phyloP scores from a whole-genome alignment of 1,140 invertebrate species.

The Orius laevigatus region DNA sequence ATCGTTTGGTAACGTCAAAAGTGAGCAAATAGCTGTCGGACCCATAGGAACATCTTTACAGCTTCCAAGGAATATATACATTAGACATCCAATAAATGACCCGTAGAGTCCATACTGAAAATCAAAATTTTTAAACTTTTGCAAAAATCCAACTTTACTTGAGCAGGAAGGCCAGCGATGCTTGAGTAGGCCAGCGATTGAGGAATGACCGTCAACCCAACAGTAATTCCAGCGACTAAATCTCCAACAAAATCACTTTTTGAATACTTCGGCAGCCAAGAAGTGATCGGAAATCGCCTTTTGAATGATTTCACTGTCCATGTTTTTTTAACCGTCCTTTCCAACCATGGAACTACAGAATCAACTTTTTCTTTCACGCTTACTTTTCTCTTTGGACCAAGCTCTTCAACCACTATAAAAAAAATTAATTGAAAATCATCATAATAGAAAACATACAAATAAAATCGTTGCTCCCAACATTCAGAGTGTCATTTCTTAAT shows the following conservation, averaged over 20 bases:
- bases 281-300: slow-evolving; percentile 49
- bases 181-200: slow-evolving; percentile 69
- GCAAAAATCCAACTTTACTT: slow-evolving; percentile 29
- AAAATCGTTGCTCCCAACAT: slow-evolving; percentile 17
- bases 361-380: slow-evolving; percentile 23
- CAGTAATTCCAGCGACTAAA: slow-evolving; percentile 68
- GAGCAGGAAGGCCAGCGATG: slow-evolving; percentile 58
- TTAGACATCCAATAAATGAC: slow-evolving; percentile 76
- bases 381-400: slow-evolving; percentile 23
- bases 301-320: slow-evolving; percentile 48
- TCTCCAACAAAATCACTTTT: slow-evolving; percentile 50
- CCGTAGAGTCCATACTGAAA: slow-evolving; percentile 75
- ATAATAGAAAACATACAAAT: slow-evolving; percentile 16
- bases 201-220: slow-evolving; percentile 69
- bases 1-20: slow-evolving; percentile 63
- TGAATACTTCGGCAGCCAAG: slow-evolving; percentile 57
- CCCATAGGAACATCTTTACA: slow-evolving; percentile 81
- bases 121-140: slow-evolving; percentile 1
- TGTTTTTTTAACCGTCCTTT: slow-evolving; percentile 24
- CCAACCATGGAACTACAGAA: slow-evolving; percentile 24
- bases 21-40: slow-evolving; percentile 66
- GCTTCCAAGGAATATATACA: slow-evolving; percentile 80
- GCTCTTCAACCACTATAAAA: slow-evolving; percentile 29
- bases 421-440: slow-evolving; percentile 8
- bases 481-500: slow-evolving; percentile 2